Evolutionary conservation across 2,113 vertebrate genomes (phyloP).

Genomic region (Zapus hudsonius): DNA sequence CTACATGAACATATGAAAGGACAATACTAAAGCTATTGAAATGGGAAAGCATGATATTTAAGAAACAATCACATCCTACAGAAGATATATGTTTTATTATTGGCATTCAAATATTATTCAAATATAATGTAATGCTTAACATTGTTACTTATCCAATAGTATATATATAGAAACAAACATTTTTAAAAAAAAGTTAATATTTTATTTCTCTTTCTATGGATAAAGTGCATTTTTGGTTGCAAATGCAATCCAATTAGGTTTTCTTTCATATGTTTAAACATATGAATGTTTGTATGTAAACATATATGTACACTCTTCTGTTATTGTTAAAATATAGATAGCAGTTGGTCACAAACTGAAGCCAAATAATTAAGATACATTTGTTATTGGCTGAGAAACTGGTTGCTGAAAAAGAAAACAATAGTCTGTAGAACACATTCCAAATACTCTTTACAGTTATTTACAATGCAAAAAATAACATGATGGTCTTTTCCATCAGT

Average conservation of each 20-base stretch:
- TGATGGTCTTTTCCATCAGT: neutral
- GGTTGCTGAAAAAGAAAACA: neutral
- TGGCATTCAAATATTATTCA: neutral
- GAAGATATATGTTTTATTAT: neutral
- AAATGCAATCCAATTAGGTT: neutral
- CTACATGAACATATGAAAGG: neutral
- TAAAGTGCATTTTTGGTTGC: neutral
- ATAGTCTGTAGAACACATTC: neutral
- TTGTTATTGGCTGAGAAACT: neutral
- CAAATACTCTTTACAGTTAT: neutral
- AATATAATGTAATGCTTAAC: neutral
- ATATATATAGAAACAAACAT: no score
- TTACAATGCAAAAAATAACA: neutral
- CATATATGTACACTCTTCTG: no score
- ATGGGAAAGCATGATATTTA: neutral
- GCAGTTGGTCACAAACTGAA: neutral
- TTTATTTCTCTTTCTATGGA: neutral
- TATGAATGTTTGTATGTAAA: neutral
- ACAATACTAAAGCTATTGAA: neutral
- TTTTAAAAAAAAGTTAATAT: neutral
- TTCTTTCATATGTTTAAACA: neutral
- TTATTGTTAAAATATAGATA: neutral
- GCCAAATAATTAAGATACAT: neutral
- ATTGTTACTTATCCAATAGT: neutral
- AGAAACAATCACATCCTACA: neutral